phyloP scores from a whole-genome alignment of 2,888 invertebrate species.

The Nephrotoma flavescens region DNA sequence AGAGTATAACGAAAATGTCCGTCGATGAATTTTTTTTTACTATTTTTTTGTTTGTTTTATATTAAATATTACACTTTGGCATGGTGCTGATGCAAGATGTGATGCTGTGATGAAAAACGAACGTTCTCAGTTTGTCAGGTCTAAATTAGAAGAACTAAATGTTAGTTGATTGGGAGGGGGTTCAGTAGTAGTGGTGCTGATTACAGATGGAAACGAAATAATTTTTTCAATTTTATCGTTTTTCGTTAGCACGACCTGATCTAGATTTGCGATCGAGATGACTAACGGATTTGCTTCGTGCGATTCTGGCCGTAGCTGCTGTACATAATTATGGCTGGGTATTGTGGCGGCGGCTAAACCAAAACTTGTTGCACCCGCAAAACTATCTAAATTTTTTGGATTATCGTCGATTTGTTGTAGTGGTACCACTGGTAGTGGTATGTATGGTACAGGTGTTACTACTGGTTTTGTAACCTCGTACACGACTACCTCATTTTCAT shows the following conservation, averaged over 20 bases:
- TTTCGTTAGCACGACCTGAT: background rate
- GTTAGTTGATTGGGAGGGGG: background rate
- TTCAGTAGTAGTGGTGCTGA: background rate
- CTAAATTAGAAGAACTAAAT: background rate
- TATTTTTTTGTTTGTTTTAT: background rate
- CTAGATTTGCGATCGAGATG: conserved; percentile 2
- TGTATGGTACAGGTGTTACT: background rate
- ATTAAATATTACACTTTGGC: background rate
- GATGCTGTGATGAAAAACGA: background rate
- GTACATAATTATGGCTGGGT: background rate
- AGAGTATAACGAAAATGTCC: background rate
- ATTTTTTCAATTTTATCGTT: background rate
- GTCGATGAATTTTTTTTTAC: background rate
- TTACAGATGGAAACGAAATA: background rate
- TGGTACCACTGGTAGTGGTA: background rate
- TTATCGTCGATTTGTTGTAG: background rate
- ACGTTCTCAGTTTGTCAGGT: background rate
- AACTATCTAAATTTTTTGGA: background rate
- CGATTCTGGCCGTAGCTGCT: background rate
- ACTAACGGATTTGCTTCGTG: background rate
- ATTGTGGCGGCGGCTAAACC: background rate
- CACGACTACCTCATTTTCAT: background rate
- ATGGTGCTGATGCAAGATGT: background rate
- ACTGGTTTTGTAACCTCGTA: background rate
- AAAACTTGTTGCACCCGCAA: background rate